Base-by-base conservation (phyloP, 2,113 vertebrate genomes). In the Phaethornis superciliosus region DNA sequence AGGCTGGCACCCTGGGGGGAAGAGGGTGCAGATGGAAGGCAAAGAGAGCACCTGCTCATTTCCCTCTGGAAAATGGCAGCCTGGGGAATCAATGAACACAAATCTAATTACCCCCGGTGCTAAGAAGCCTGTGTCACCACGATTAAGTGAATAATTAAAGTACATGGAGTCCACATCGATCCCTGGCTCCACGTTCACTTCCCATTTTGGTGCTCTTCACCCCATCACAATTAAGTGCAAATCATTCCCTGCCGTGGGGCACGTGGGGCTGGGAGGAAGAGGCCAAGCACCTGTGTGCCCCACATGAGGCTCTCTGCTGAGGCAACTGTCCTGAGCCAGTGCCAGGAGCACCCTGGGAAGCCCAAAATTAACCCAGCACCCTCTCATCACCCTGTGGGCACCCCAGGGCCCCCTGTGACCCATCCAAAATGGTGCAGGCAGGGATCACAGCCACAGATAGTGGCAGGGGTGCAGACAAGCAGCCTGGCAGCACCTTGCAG, bases 121-220 rank as follows among this genome's bases (percentile, higher is more conserved):
- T 97, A 94, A 96, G 97, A 97, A 97, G 97, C 98, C 97, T 97
- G 97, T 98, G 97, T 95, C 91, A 94, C 96, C 95, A 96, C 98
- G 97, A 98, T 98, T 98, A 98, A 97, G 97, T 95, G 92, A 96
- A 95, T 95, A 97, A 97, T 96, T 95, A 96, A 96, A 97, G 96
- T 95, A 96, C 95, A 96, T 79, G 80, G 93, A 96, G 96, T 94
- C 93, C 88, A 77, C 87, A 96, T 96, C 80, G 95, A 94, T 88
- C 95, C 12, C 9, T 35, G 78, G 89, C 96, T 93, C 88, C 1
- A 2, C 1, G 5, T 85, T 96, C 95, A 91, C 94, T 95, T 96
- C 94, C 94, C 94, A 93, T 93, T 95, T 93, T 83, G 85, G 95
- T 87, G 85, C 90, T 95, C 90, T 91, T 95, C 30, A 44, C 91